phyloP scores from a whole-genome alignment of 1,140 invertebrate species.

The Cryptotermes secundus region DNA sequence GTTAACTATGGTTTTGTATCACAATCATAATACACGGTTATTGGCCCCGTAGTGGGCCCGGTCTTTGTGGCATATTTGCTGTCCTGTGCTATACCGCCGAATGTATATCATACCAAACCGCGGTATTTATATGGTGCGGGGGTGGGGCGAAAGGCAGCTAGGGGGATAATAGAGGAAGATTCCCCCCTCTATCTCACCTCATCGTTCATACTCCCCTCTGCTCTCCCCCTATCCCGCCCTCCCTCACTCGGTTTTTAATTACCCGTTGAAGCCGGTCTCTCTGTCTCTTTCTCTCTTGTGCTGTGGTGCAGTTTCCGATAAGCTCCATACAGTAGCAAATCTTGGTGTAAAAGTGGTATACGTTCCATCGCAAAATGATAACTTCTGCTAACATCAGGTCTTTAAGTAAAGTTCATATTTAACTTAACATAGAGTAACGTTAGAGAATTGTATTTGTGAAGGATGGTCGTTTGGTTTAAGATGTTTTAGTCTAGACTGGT shows the following conservation, averaged over 20 bases:
- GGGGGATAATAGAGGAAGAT: not conserved
- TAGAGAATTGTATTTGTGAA: too few relatives aligned
- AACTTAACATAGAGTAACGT: too few relatives aligned
- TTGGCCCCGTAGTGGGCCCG: not conserved
- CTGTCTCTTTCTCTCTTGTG: not conserved
- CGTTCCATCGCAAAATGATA: not conserved
- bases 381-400: too few relatives aligned
- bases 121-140: not conserved
- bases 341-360: not conserved
- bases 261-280: not conserved
- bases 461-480: too few relatives aligned
- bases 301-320: constrained; percentile 2
- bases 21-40: not conserved
- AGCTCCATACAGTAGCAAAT: not conserved
- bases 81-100: not conserved
- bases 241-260: not conserved
- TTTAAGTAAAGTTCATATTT: too few relatives aligned
- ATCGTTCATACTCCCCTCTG: not conserved
- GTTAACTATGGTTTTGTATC: not conserved
- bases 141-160: not conserved
- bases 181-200: not conserved
- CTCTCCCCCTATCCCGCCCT: not conserved
- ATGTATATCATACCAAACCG: constrained; percentile 13
- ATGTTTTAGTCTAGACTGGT: too few relatives aligned
- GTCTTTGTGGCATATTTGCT: not conserved